Evolutionary conservation across 2,888 invertebrate species (phyloP).

Genomic region (Horisme vitalbata): DNA sequence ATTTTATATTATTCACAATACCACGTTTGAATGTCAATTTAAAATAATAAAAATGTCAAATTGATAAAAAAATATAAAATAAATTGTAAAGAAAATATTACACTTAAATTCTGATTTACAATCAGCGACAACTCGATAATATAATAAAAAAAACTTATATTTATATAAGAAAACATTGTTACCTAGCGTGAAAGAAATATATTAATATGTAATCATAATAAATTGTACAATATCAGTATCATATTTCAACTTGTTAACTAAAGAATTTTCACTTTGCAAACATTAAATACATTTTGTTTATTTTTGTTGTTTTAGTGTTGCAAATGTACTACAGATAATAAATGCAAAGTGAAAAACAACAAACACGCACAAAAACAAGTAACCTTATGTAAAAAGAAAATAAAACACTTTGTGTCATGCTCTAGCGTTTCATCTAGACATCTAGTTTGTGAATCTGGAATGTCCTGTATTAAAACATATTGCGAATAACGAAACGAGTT

Average conservation of each 20-base stretch:
- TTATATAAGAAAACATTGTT: slow-evolving; percentile 62
- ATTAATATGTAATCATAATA: slow-evolving; percentile 57
- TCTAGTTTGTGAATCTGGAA: slow-evolving; percentile 65
- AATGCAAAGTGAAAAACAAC: slow-evolving; percentile 39
- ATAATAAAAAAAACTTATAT: slow-evolving; percentile 62
- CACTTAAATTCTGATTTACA: slow-evolving; percentile 63
- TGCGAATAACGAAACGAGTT: slow-evolving; percentile 28
- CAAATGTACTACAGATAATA: slow-evolving; percentile 1
- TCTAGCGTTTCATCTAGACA: slow-evolving; percentile 51
- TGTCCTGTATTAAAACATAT: slow-evolving; percentile 54
- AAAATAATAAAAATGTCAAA: slow-evolving; percentile 62
- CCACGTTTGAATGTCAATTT: too few relatives aligned
- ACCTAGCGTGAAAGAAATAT: slow-evolving; percentile 69
- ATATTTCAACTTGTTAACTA: slow-evolving; percentile 42
- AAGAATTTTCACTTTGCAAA: slow-evolving; percentile 24
- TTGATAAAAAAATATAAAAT: slow-evolving; percentile 54
- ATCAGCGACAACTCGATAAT: slow-evolving; percentile 59
- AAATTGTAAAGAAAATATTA: slow-evolving; percentile 42
- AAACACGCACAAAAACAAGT: slow-evolving; percentile 37
- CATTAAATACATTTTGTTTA: too few relatives aligned
- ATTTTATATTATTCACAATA: too few relatives aligned
- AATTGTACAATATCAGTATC: slow-evolving; percentile 76
- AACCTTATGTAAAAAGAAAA: slow-evolving; percentile 46
- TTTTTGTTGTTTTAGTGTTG: background rate
- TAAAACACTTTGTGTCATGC: slow-evolving; percentile 62